Percentiles rank a stretch among this genome's conserved stretches.
Conservation (phyloP, 2,888 invertebrate genomes). For the Melipona bicolor region DNA sequence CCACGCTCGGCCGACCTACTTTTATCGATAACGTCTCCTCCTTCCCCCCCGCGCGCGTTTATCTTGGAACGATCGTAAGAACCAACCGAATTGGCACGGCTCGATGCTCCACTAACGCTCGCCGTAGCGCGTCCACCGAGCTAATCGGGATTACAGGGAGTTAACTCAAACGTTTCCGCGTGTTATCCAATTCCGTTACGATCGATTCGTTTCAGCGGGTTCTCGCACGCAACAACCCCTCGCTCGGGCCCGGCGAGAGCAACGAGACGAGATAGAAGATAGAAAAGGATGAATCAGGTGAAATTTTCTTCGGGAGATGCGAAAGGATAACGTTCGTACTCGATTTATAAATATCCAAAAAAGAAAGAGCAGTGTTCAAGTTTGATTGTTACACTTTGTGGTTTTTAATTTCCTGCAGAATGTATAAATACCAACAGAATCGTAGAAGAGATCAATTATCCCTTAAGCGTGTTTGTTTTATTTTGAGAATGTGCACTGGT, state of each 20-base stretch:
- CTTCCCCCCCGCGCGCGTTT: background rate
- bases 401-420: too few relatives aligned
- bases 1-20: conserved; percentile 42
- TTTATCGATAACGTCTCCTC: conserved; percentile 16
- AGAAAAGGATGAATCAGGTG: background rate
- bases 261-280: too few relatives aligned
- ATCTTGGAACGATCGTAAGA: conserved; percentile 42
- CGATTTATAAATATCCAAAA: too few relatives aligned
- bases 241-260: background rate
- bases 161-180: conserved; percentile 43
- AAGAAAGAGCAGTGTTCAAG: too few relatives aligned
- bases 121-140: conserved; percentile 3
- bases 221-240: conserved; percentile 10
- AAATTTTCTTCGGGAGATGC: too few relatives aligned
- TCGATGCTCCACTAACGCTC: conserved; percentile 39
- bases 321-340: too few relatives aligned
- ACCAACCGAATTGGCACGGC: conserved; percentile 56
- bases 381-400: too few relatives aligned
- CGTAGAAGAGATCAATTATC: too few relatives aligned
- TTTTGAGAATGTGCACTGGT: too few relatives aligned
- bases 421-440: too few relatives aligned
- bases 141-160: conserved; percentile 60
- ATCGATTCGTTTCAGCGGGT: conserved; percentile 34
- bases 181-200: conserved; percentile 46
- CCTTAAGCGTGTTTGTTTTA: too few relatives aligned